phyloP scores from a whole-genome alignment of 2,113 vertebrate species.

The Sinocyclocheilus rhinocerous region DNA sequence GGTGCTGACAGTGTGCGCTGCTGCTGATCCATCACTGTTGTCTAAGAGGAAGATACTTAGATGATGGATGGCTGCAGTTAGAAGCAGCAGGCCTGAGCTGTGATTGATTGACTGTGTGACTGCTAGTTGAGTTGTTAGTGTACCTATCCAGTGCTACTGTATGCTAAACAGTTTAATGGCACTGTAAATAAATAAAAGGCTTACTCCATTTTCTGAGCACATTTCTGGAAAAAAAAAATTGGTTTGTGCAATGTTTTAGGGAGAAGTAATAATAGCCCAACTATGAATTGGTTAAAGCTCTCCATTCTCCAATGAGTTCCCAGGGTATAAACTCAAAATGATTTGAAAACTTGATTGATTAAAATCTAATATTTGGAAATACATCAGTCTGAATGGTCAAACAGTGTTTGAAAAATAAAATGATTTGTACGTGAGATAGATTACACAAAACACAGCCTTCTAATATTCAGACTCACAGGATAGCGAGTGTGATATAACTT shows the following conservation, averaged over 20 bases:
- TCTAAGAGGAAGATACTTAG: slow-evolving; percentile 69
- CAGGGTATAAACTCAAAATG: not conserved
- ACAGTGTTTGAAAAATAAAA: not conserved
- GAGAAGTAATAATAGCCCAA: not conserved
- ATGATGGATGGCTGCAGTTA: slow-evolving; percentile 74
- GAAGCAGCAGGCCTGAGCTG: slow-evolving; percentile 62
- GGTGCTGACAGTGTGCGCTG: slow-evolving; percentile 58
- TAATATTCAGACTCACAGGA: not conserved
- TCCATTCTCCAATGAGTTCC: not conserved
- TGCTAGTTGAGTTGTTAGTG: slow-evolving; percentile 33
- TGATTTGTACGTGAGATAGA: not conserved
- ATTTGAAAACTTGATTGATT: not conserved
- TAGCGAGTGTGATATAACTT: not conserved
- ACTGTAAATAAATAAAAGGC: not conserved
- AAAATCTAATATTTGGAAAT: not conserved
- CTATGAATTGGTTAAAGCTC: not conserved
- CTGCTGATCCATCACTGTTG: slow-evolving; percentile 70
- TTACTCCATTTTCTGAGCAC: not conserved
- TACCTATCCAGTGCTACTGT: slow-evolving; percentile 20
- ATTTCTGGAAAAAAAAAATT: not conserved
- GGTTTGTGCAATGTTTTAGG: not conserved
- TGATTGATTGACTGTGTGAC: slow-evolving; percentile 61
- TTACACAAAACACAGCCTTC: not conserved
- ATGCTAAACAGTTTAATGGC: not conserved
- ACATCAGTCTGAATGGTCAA: not conserved